phyloP scores from a whole-genome alignment of 2,797 vertebrate species.

The Mus minutoides region DNA sequence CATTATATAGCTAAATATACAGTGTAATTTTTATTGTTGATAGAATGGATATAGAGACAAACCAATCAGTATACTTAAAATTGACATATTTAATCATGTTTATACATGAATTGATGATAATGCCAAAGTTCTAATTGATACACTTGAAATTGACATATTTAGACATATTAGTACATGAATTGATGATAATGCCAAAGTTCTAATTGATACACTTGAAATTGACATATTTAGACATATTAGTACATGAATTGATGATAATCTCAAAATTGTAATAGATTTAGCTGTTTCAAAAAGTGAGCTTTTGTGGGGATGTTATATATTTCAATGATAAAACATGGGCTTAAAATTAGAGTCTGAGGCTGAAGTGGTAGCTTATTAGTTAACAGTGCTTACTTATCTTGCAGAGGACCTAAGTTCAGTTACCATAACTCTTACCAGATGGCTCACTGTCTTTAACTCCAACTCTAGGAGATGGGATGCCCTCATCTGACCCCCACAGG shows the following conservation, averaged over 20 bases:
- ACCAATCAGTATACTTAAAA: slow-evolving; percentile 45
- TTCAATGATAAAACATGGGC: neutral
- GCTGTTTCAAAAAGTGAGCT: slow-evolving; percentile 16
- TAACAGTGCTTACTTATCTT: neutral
- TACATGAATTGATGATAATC: neutral
- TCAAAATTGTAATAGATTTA: slow-evolving; percentile 37
- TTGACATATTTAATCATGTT: neutral
- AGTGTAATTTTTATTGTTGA: slow-evolving; percentile 14
- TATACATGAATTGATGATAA: neutral
- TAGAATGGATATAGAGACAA: slow-evolving; percentile 16
- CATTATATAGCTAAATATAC: neutral
- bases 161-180: neutral
- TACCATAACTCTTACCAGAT: neutral
- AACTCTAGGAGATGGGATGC: neutral
- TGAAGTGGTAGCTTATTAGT: neutral
- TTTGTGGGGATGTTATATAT: neutral
- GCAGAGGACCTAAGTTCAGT: neutral
- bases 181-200: slow-evolving; percentile 13
- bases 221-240: neutral
- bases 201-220: slow-evolving; percentile 45
- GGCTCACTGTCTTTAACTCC: neutral
- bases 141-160: slow-evolving; percentile 31
- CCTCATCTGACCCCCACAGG: neutral
- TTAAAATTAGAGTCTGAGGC: neutral
- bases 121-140: slow-evolving; percentile 19